phyloP scores from a whole-genome alignment of 2,113 vertebrate genomes.

The Zingel zingel region DNA sequence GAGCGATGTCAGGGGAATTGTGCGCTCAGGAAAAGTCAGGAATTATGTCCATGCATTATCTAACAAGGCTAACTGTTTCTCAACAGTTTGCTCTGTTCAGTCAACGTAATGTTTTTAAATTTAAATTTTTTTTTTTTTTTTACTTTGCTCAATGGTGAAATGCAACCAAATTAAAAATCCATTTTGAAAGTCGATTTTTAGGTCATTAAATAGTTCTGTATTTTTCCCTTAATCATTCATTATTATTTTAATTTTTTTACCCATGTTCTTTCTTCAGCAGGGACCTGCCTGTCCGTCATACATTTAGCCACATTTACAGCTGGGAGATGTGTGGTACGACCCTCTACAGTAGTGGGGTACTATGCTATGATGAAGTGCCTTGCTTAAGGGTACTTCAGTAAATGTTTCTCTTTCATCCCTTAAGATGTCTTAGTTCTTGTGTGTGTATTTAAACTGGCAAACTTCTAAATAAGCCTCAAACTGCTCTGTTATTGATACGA shows the following conservation, averaged over 20 bases:
- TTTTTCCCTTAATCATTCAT: not conserved
- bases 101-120: not conserved
- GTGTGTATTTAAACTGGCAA: not conserved
- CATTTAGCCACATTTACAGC: not conserved
- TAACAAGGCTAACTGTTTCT: not conserved
- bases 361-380: not conserved
- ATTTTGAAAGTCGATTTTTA: not conserved
- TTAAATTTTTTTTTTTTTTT: not conserved
- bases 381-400: slow-evolving; percentile 1
- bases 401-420: not conserved
- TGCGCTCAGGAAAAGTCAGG: too few relatives aligned
- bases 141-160: not conserved
- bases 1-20: too few relatives aligned
- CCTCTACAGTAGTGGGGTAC: not conserved
- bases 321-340: not conserved
- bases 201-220: not conserved
- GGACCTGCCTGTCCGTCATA: not conserved
- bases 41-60: not conserved
- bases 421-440: not conserved
- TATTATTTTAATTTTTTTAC: not conserved
- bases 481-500: not conserved
- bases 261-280: not conserved
- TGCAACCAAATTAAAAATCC: not conserved
- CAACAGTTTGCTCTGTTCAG: not conserved
- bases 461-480: not conserved